These are phyloP conservation scores for Epizoanthus fatuus DNA, from an alignment of 92 coral and sea anemone genomes.

Conservation along the genomic window DNA sequence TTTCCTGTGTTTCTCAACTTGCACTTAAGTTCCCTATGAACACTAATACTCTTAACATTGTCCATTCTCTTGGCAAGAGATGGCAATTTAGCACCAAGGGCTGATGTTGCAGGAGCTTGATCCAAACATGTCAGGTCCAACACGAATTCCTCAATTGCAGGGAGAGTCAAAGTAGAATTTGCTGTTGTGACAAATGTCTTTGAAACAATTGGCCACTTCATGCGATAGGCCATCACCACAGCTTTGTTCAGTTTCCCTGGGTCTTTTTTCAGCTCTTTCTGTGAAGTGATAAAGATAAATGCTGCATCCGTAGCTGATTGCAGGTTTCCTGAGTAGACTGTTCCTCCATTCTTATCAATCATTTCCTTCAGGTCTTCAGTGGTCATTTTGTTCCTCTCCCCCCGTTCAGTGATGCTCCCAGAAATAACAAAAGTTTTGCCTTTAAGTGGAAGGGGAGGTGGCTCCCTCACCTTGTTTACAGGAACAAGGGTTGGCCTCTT, in stretches of 20 bases:
- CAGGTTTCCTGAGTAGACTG: constrained; percentile 40
- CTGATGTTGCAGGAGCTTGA: constrained; percentile 21
- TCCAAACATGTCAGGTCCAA: constrained; percentile 26
- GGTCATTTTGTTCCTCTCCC: constrained; percentile 43
- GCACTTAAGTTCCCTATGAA: not conserved
- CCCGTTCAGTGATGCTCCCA: constrained; percentile 50
- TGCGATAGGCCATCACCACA: constrained; percentile 30
- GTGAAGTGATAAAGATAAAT: constrained; percentile 42
- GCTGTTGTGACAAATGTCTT: constrained; percentile 13
- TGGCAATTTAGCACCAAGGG: constrained; percentile 10
- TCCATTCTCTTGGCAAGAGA: constrained; percentile 20
- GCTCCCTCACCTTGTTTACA: constrained; percentile 36
- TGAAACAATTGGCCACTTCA: not conserved
- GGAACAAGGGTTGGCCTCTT: constrained; percentile 41
- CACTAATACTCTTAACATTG: not conserved
- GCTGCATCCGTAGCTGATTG: constrained; percentile 51
- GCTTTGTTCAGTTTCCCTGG: constrained; percentile 34
- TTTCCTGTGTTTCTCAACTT: not conserved
- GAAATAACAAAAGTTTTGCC: constrained; percentile 60
- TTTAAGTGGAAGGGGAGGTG: constrained; percentile 52
- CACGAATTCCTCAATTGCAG: constrained; percentile 18
- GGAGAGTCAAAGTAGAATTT: not conserved
- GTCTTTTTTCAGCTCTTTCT: constrained; percentile 40
- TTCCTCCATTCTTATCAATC: constrained; percentile 49
- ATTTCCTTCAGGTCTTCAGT: constrained; percentile 36